Evolutionary conservation across 2,888 invertebrate species (phyloP), one percentile per base, ranked within the genome.

Genomic region (Nomada goodeniana): DNA sequence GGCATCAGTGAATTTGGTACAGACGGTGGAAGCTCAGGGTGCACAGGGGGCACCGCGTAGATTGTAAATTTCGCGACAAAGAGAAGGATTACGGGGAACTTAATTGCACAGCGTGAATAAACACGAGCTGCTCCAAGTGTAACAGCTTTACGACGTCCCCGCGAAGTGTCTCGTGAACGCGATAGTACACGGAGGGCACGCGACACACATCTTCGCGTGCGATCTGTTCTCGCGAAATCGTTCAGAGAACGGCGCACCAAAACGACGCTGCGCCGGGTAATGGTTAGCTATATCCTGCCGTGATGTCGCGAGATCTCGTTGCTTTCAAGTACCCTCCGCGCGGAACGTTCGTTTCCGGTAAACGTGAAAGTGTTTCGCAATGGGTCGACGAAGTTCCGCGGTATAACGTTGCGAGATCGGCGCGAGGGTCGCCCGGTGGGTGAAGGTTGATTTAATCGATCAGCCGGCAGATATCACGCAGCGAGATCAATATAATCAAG

Each of bases 401-500:
- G 20, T 50, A 55, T 44, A 36, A 29, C 71, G 69, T 82, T 76
- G 68, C 55, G 36, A 10, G 53, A 76, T 82, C 61, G 36, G 50
- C 63, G 57, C 47, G 59, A 42, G 55, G 75, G 47, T 29, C 63
- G 67, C 26, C 55, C 0, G 57, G 20, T 50, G 65, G 53, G 36
- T 29, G 57, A 77, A 69, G 69, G 77, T 76, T 68, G 83, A 83
- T 74, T 75, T 65, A 77, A 84, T 84, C 88, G 86, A 87, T 87
- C 88, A 87, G 73, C 60, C 64, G 57, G 74, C 70, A 60, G 70
- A 88, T 59, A 83, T 73, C 87, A 80, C 71, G 82, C 76, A 78
- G 84, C 69, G 79, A 76, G 67, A 83, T 80, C 86, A 57, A 73
- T 86, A 81, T 75, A 88, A 87, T 88, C 88, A 83, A 74, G 80